These are phyloP conservation scores for Erebia epiphron DNA, from an alignment of 2,888 invertebrate genomes.

Conservation along the genomic window DNA sequence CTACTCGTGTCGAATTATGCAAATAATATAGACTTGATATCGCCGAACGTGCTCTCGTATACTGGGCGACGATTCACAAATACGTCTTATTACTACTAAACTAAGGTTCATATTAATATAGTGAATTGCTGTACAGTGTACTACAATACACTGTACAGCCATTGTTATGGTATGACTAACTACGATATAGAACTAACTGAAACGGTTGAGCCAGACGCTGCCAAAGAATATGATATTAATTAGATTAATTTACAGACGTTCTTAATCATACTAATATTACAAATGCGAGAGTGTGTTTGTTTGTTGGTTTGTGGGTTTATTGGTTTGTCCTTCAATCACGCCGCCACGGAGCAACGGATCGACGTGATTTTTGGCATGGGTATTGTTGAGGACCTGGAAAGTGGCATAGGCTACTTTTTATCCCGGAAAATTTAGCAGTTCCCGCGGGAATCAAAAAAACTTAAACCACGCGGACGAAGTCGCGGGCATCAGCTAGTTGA, in stretches of 20 bases:
- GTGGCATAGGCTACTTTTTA: no score
- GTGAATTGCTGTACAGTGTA: slow-evolving; percentile 25
- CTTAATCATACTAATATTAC: no score
- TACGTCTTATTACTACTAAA: background rate
- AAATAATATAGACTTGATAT: slow-evolving; percentile 49
- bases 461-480: no score
- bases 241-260: background rate
- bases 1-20: slow-evolving; percentile 62
- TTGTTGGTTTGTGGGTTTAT: no score
- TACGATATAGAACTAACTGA: slow-evolving; percentile 51
- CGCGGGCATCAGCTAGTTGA: no score
- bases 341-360: no score
- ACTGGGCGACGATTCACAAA: slow-evolving; percentile 13
- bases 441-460: no score
- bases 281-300: no score
- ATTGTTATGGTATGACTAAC: slow-evolving; percentile 60
- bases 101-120: slow-evolving; percentile 11
- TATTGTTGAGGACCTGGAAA: no score
- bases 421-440: no score
- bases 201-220: slow-evolving; percentile 48
- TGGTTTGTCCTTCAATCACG: no score
- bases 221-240: slow-evolving; percentile 46
- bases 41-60: slow-evolving; percentile 37
- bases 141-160: slow-evolving; percentile 38
- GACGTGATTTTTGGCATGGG: no score